These are phyloP conservation scores for Bombycilla garrulus DNA, from an alignment of 2,113 vertebrate genomes.

Conservation along the genomic window DNA sequence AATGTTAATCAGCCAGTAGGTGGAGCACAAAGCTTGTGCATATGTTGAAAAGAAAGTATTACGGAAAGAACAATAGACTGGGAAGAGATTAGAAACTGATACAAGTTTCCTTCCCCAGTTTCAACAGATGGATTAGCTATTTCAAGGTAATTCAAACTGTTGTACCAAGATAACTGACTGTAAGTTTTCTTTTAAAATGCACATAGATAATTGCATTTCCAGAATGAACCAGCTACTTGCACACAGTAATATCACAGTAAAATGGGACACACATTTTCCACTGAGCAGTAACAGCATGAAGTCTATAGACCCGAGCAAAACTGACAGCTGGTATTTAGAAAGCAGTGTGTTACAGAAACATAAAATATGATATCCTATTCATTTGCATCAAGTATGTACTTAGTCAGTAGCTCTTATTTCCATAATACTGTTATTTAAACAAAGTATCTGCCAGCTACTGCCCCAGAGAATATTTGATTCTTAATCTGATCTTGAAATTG, in stretches of 20 bases:
- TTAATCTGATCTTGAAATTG: not conserved
- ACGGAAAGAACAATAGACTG: not conserved
- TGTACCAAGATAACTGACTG: not conserved
- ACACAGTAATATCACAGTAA: not conserved
- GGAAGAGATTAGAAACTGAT: not conserved
- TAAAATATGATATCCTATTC: not conserved
- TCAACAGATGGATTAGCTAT: not conserved
- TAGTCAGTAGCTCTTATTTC: not conserved
- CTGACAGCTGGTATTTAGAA: not conserved
- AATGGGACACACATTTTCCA: not conserved
- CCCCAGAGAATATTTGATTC: not conserved
- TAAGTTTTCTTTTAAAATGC: not conserved
- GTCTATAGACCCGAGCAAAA: not conserved
- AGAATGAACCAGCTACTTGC: not conserved
- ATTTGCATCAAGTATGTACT: not conserved
- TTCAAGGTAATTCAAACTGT: not conserved
- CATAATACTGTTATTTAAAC: not conserved
- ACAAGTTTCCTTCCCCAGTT: not conserved
- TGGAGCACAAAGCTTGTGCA: slow-evolving; percentile 33
- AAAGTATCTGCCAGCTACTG: not conserved
- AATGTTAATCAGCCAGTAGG: slow-evolving; percentile 25
- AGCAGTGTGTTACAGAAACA: not conserved
- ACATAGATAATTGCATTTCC: not conserved
- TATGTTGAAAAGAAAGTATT: not conserved
- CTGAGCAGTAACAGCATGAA: not conserved